Base-by-base conservation (phyloP, 92 coral and sea anemone genomes). In the Zoanthus sansibaricus region DNA sequence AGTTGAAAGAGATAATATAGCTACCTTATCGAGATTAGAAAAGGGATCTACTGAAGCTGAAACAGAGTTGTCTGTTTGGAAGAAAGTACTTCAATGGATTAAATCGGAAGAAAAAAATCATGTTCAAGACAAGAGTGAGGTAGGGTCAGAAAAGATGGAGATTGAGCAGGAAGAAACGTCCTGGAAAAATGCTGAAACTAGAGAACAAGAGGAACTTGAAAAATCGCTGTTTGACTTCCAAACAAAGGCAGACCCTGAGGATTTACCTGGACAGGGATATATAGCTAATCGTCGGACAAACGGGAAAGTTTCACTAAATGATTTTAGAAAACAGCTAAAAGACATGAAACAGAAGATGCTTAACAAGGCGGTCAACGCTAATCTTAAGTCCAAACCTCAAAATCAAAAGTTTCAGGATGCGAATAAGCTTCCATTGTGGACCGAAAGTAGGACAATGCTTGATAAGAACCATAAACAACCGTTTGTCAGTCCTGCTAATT, bases 31-130 rank as follows among this genome's bases (percentile, higher is more conserved):
- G 25, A 13, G 21, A 45, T 1, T 32, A 80, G 8, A 32, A 31
- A 18, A 11, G 11, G 7, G 4, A 6, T 47, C 67, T 21, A 21
- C 47, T 20, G 75, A 80, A 5, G 45, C 55, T 45, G 74, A 80
- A 15, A 80, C 31, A 80, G 85, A 80, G 30, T 21, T 80, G 13
- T 72, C 75, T 9, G 16, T 80, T 37, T 80, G 85, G 85, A 80
- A 45, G 45, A 80, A 80, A 21, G 85, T 80, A 11, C 75, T 80
- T 6, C 59, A 59, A 47, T 48, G 72, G 75, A 44, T 80, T 16
- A 80, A 47, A 47, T 9, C 10, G 10, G 61, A 80, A 80, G 75
- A 80, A 45, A 69, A 66, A 11, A 66, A 80, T 9, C 15, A 17
- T 11, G 54, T 7, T 8, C 44, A 79, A 68, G 30, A 64, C 3